A percentile compares a stretch with the other conserved stretches of the same genome.
Conservation (phyloP, 2,113 vertebrate genomes). For the Ciconia maguari region DNA sequence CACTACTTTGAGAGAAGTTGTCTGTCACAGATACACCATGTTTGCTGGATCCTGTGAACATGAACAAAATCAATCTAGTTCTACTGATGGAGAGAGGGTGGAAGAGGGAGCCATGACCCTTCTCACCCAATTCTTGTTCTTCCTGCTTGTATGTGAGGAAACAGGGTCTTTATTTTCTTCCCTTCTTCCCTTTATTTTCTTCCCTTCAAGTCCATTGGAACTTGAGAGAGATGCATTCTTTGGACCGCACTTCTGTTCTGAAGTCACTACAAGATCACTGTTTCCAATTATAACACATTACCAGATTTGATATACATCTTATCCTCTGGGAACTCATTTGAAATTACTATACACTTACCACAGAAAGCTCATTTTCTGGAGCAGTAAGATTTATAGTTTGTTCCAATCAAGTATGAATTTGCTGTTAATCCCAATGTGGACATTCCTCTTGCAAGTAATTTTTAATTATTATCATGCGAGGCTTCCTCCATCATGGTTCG, state of each 20-base stretch:
- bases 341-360: neutral
- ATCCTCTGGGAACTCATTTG: neutral
- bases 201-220: neutral
- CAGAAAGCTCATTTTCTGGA: neutral
- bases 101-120: neutral
- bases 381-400: neutral
- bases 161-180: neutral
- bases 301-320: neutral
- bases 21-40: neutral
- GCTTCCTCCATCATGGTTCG: neutral
- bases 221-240: neutral
- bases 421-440: neutral
- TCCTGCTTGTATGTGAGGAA: neutral
- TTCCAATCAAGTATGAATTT: neutral
- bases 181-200: neutral
- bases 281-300: neutral
- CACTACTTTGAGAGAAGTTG: neutral
- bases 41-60: neutral
- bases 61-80: neutral
- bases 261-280: neutral
- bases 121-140: neutral
- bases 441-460: neutral
- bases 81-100: neutral
- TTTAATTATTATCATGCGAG: neutral
- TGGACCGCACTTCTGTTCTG: neutral